phyloP scores from a whole-genome alignment of 2,797 vertebrate genomes.

The Dermochelys coriacea region DNA sequence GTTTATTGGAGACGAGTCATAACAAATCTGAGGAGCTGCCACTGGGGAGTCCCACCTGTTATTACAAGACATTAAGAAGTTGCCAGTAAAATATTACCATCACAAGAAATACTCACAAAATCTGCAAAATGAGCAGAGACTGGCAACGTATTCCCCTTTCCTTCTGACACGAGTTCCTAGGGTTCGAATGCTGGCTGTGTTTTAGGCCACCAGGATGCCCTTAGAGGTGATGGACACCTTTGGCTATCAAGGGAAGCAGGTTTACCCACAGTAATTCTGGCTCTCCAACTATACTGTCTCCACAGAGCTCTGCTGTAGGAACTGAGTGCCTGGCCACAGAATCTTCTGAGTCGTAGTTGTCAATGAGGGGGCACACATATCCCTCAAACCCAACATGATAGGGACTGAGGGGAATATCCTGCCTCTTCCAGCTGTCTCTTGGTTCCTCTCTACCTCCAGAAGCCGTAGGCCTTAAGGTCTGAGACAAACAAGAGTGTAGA shows the following conservation, averaged over 20 bases:
- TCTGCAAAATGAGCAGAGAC: not conserved
- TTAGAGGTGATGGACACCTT: not conserved
- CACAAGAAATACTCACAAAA: not conserved
- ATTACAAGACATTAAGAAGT: not conserved
- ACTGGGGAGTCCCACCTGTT: constrained; percentile 4
- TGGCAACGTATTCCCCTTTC: not conserved
- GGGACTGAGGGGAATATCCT: accelerated
- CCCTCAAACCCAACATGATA: not conserved
- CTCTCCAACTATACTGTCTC: not conserved
- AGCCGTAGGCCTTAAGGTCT: not conserved
- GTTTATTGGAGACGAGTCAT: not conserved
- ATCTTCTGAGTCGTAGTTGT: not conserved
- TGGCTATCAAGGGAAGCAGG: not conserved
- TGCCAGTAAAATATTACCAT: not conserved
- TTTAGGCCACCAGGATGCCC: not conserved
- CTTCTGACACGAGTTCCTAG: not conserved
- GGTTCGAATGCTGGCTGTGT: not conserved
- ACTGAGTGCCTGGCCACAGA: not conserved
- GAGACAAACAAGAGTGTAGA: not conserved
- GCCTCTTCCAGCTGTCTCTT: not conserved
- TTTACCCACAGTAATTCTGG: not conserved
- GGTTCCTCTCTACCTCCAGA: not conserved
- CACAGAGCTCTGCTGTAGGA: not conserved
- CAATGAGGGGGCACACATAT: not conserved
- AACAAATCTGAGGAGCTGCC: constrained; percentile 8